Base-by-base conservation (phyloP, 2,888 invertebrate species). In the Phymatocera aterrima region DNA sequence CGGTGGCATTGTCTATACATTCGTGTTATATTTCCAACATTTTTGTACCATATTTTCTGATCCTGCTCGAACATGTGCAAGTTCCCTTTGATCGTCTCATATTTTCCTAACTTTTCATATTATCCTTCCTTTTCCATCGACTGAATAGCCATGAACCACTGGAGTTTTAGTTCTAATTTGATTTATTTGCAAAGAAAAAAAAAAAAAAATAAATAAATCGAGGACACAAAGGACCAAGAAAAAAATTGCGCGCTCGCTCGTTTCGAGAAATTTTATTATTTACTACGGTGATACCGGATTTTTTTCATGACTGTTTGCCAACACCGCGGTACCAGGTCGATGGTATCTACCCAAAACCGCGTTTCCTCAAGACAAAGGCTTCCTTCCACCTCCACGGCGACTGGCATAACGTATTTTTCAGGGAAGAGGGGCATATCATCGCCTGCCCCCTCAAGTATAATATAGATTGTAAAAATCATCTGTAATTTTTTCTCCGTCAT, bases 361-460 rank as follows among this genome's bases (percentile, higher is more conserved):
- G 5, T n/a, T 24, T 31, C 31, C 18, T n/a, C 10, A 34, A 72
- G 72, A 72, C 72, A 72, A 72, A 72, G 72, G 72, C 72, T 51
- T 72, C 72, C 8, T 34, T 48, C n/a, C 51, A 51, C 70, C 70
- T 31, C 51, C 51, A 18, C 48, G 51, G 51, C 31, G 28, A 51
- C 46, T 68, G 61, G 68, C n/a, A 46, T 46, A 68, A 68, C 68
- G 68, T 68, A n/a, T 8, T 64, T 64, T 64, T 64, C 24, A n/a
- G 43, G 5, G 43, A 43, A 43, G 24, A 24, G 24, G 37, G 37
- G 37, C n/a, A 64, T n/a, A 37, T 21, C 18, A 10, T n/a, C 12
- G 60, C 37, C 18, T 34, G 34, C 18, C 15, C 37, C 61, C 21
- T 64, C n/a, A 37, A 64, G 24, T 8, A 18, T 64, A 43, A n/a